Evolutionary conservation across 2,888 invertebrate species (phyloP).

Genomic region (Neelides folsomi): DNA sequence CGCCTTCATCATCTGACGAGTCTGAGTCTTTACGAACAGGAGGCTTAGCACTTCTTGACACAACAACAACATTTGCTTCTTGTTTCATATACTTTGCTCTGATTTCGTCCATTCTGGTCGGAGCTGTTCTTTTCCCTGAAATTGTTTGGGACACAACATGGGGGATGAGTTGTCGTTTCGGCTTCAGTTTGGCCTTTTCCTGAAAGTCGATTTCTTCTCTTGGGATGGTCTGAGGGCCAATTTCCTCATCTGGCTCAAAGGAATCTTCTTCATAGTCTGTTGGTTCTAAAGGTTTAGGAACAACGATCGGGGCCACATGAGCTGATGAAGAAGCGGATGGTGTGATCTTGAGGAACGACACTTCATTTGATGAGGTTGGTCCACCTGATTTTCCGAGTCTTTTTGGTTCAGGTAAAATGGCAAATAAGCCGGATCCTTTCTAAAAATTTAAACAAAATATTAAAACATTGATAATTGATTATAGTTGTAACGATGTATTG

Average conservation of each 20-base stretch:
- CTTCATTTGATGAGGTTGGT: conserved; percentile 1
- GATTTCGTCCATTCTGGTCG: conserved; percentile 23
- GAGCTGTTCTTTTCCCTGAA: conserved; percentile 18
- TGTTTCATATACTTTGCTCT: conserved; percentile 26
- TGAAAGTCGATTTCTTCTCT: too few species aligned
- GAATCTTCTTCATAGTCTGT: not conserved
- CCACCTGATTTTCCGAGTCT: conserved; percentile 33
- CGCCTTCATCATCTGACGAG: conserved; percentile 28
- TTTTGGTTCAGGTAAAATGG: conserved; percentile 56
- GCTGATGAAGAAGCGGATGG: not conserved
- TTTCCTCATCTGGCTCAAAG: not conserved
- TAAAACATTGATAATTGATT: too few species aligned
- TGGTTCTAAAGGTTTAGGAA: too few species aligned
- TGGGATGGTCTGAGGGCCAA: conserved; percentile 10
- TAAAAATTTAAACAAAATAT: conserved; percentile 37
- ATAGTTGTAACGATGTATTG: too few species aligned
- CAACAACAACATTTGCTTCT: conserved; percentile 17
- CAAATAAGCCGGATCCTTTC: conserved; percentile 54
- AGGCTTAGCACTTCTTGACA: conserved; percentile 4
- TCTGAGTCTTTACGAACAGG: conserved; percentile 28
- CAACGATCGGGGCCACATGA: too few species aligned
- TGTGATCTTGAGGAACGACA: not conserved
- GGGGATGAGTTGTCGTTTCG: conserved; percentile 18
- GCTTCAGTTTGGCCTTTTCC: not conserved
- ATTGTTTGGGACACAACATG: conserved; percentile 24